Evolutionary conservation across 2,888 invertebrate species (phyloP), one percentile per base, ranked within the genome.

Genomic region (Ectemnius cavifrons): DNA sequence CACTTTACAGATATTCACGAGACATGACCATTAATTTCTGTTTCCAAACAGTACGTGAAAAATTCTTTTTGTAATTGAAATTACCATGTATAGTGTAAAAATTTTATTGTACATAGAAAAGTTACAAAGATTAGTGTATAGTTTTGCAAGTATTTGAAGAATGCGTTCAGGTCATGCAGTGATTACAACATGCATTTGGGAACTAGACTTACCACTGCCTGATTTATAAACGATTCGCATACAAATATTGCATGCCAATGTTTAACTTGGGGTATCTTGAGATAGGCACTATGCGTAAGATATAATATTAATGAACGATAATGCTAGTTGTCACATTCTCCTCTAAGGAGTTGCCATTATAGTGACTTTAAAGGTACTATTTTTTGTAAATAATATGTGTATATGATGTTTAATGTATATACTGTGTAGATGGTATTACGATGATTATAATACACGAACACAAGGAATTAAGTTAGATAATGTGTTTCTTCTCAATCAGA

Each of bases 71-170:
- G 75, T 69, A 63, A 71, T 63, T 61, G 61, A 63, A 77, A 75
- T 83, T 79, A 75, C 79, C 73, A 71, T 87, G 87, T 88, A 88
- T 86, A 88, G 88, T 88, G 85, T 86, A 85, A 85, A 85, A 71
- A 81, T 75, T 78, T 78, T 76, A 80, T 85, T 88, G 88, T 88
- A 88, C 83, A 88, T 88, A 88, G 70, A 81, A 47, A 79, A 75
- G 81, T 82, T 75, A 81, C 80, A 78, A 79, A 75, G 75, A 60
- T 61, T 59, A 81, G 81, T 81, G 79, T 79, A 78, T 77, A 82
- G 76, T 74, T 79, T 68, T 81, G 70, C 68, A 78, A 68, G 72
- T 71, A 78, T 72, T 73, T 78, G 49, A 73, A 49, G 37, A 66
- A 77, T 81, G 71, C 73, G 65, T 73, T 76, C 67, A 70, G 61